Percentiles rank a stretch among this genome's conserved stretches.
These are phyloP conservation scores for Bergia sp. DNA, from an alignment of 92 coral and sea anemone species.

Conservation along the genomic window DNA sequence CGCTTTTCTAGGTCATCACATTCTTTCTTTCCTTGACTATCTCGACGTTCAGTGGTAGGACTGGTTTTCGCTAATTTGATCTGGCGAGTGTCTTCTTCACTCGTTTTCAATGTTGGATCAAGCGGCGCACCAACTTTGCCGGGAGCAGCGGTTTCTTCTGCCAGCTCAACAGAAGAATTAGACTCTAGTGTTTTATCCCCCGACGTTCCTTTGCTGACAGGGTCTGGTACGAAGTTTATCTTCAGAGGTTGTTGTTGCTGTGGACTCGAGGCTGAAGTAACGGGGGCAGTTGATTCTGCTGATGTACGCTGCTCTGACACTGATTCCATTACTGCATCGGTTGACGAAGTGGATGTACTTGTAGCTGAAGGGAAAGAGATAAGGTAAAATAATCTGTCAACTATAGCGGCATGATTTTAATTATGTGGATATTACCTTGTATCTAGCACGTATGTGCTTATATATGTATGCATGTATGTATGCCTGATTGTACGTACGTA, in stretches of 20 bases:
- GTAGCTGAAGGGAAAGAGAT: not conserved
- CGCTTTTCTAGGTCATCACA: not conserved
- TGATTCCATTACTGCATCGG: not conserved
- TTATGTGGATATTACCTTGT: too few species aligned
- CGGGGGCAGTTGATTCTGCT: not conserved
- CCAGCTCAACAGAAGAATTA: not conserved
- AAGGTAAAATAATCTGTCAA: not conserved
- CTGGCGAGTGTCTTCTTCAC: not conserved
- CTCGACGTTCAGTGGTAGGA: not conserved
- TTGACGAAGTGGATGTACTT: not conserved
- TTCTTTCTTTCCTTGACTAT: not conserved
- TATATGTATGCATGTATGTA: too few species aligned
- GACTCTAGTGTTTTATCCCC: constrained; percentile 1
- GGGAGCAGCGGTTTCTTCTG: not conserved
- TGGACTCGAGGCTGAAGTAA: not conserved
- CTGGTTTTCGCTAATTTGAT: not conserved
- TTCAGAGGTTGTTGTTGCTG: not conserved
- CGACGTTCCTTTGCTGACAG: not conserved
- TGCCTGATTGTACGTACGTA: too few species aligned
- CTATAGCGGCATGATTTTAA: not conserved
- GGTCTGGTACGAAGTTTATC: constrained; percentile 38
- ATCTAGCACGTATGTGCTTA: too few species aligned
- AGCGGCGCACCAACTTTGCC: not conserved
- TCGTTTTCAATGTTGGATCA: not conserved
- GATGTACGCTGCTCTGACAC: not conserved